These are phyloP conservation scores for Thalassoma bifasciatum DNA, from an alignment of 2,113 vertebrate genomes.

Conservation along the genomic window DNA sequence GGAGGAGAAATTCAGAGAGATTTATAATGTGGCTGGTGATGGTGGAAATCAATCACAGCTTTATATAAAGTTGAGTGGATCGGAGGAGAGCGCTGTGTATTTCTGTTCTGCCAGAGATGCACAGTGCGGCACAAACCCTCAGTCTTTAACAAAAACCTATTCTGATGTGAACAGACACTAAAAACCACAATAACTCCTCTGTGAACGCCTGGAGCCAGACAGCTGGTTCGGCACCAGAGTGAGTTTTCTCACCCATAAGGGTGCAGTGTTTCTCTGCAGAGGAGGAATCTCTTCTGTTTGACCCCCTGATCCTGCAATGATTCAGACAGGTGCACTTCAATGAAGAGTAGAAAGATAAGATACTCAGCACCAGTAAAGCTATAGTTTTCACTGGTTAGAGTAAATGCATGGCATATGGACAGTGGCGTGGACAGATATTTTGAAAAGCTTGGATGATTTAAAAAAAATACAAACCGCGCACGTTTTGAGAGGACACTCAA, in stretches of 20 bases:
- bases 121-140: slow-evolving; percentile 17
- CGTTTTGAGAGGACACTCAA: too few relatives aligned
- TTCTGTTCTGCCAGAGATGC: slow-evolving; percentile 48
- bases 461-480: too few relatives aligned
- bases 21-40: slow-evolving; percentile 19
- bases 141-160: slow-evolving; percentile 32
- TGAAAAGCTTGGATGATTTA: too few relatives aligned
- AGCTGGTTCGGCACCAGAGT: too few relatives aligned
- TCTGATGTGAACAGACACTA: neutral
- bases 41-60: slow-evolving; percentile 13
- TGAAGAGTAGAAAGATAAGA: too few relatives aligned
- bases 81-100: slow-evolving; percentile 14
- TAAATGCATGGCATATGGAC: too few relatives aligned
- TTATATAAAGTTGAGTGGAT: slow-evolving; percentile 4
- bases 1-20: slow-evolving; percentile 22
- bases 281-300: neutral
- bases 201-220: neutral
- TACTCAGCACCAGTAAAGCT: too few relatives aligned
- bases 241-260: neutral
- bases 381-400: too few relatives aligned
- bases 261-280: slow-evolving; percentile 9
- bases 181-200: neutral
- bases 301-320: too few relatives aligned
- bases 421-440: too few relatives aligned
- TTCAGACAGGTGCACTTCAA: too few relatives aligned